These are phyloP conservation scores for Cheumatopsyche charites DNA, from an alignment of 1,140 invertebrate species.

Conservation along the genomic window DNA sequence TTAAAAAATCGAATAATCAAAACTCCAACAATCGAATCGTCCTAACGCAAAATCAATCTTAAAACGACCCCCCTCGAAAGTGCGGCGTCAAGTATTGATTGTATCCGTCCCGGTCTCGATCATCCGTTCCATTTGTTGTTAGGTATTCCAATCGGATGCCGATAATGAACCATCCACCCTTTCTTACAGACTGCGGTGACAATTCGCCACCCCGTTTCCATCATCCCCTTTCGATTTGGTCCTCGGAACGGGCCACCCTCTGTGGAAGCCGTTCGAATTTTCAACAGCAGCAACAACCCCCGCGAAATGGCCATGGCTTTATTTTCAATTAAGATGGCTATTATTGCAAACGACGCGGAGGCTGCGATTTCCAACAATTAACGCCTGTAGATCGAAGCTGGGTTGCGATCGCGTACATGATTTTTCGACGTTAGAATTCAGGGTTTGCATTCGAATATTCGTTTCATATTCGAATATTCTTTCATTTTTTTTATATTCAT, in stretches of 20 bases:
- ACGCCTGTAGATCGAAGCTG: no score
- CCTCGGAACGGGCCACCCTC: no score
- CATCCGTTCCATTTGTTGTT: conserved; percentile 23
- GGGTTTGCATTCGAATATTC: neutral
- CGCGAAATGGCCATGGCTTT: conserved; percentile 30
- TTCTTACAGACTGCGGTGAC: conserved; percentile 25
- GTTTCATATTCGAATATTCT: neutral
- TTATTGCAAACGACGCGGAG: conserved; percentile 42
- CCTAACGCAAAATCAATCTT: no score
- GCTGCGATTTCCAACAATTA: conserved; percentile 42
- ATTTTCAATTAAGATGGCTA: conserved; percentile 46
- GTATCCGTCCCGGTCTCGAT: neutral
- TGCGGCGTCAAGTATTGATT: neutral
- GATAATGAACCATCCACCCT: conserved; percentile 19
- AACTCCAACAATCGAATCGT: no score
- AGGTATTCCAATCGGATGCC: conserved; percentile 28
- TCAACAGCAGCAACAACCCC: neutral
- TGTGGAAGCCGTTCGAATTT: neutral
- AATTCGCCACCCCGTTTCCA: conserved; percentile 9
- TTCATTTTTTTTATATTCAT: neutral
- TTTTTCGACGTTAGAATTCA: neutral
- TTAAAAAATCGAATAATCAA: no score
- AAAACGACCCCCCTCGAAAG: neutral
- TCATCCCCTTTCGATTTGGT: neutral
- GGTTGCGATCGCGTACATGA: neutral